Evolutionary conservation across 2,797 vertebrate species (phyloP).

Genomic region (Gadopsis bispinosus): DNA sequence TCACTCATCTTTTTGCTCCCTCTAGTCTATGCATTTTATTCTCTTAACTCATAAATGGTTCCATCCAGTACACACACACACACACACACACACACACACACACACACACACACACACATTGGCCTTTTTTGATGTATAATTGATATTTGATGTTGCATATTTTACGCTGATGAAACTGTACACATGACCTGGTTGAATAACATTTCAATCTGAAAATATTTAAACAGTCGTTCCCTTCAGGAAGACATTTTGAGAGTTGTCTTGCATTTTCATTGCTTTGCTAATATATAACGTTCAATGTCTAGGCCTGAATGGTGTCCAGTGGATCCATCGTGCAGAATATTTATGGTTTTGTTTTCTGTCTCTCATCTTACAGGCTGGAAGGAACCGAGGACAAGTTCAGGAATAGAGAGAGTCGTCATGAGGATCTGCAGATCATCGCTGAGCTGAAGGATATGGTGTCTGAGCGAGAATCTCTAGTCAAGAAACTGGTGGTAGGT

Average conservation of each 20-base stretch:
- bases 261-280: background rate
- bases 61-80: background rate
- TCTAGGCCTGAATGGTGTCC: background rate
- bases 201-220: background rate
- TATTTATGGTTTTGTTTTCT: background rate
- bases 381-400: conserved; percentile 98
- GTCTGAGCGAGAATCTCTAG: conserved; percentile 93
- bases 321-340: background rate
- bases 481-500: conserved; percentile 99
- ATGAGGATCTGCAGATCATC: conserved; percentile 95
- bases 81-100: background rate
- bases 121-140: background rate
- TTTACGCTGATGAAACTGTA: conserved; percentile 3
- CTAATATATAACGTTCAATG: background rate
- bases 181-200: background rate
- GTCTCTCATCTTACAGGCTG: conserved; percentile 82
- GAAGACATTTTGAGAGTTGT: background rate
- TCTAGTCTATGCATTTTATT: conserved; percentile 14
- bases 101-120: background rate
- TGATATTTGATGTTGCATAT: background rate
- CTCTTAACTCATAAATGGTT: background rate
- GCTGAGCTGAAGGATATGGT: conserved; percentile 97
- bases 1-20: conserved; percentile 20
- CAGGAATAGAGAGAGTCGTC: conserved; percentile 94
- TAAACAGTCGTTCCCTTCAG: background rate